Evolutionary conservation across 2,888 invertebrate species (phyloP), one percentile per base, ranked within the genome.

Genomic region (Vanessa cardui): DNA sequence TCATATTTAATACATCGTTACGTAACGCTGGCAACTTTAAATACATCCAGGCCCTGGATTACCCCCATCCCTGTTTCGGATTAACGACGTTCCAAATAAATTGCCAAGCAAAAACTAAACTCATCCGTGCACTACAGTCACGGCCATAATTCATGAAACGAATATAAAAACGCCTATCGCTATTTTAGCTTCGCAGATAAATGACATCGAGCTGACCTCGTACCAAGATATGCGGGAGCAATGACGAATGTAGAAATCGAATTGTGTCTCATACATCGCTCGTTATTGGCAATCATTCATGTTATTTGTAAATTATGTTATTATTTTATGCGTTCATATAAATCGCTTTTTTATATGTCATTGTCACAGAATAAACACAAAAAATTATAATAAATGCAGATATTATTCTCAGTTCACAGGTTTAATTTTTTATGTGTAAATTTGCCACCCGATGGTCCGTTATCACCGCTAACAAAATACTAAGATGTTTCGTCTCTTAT

Each of bases 111-210:
- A 73, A 72, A 73, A 72, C 71, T 71, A 72, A 73, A 73, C 68
- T 71, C 72, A 71, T 72, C 69, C 72, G 69, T 62, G 58, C 70
- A 62, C 64, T 72, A 66, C 66, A 71, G 72, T 66, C 66, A 71
- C 72, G 66, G 73, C 66, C 63, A 71, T 72, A 77, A 75, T 76
- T 79, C 76, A 79, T 75, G 75, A 72, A 73, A 66, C 64, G 70
- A 70, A 66, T 78, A 81, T 80, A 81, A 81, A 80, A 80, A 79
- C 75, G 75, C 73, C 76, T 73, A 74, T 73, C 75, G 63, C 70
- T 66, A 70, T 71, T 68, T 70, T 64, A 61, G 67, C 73, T 73
- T 69, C 64, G 72, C 68, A 76, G 81, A 83, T 81, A 82, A 80
- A 81, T 79, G 78, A 75, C 73, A 72, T 69, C 71, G 66, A 69